phyloP scores from a whole-genome alignment of 2,113 vertebrate genomes.

The Sakesphorus luctuosus region DNA sequence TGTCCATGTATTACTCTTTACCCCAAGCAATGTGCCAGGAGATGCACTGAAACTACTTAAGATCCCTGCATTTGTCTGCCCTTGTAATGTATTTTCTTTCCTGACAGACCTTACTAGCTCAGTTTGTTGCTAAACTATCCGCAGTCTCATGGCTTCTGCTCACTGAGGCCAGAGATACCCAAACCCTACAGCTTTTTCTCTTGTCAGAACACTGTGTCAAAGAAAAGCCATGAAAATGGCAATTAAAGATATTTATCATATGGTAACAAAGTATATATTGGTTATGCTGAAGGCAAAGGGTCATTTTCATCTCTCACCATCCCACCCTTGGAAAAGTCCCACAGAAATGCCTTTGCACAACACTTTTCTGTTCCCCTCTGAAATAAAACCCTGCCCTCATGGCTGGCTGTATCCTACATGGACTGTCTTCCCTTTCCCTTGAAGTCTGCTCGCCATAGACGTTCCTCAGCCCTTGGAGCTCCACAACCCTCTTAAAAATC shows the following conservation, averaged over 20 bases:
- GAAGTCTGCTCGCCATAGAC: fast-evolving
- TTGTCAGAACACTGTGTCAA: not conserved
- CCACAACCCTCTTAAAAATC: not conserved
- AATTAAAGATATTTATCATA: not conserved
- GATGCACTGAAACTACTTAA: not conserved
- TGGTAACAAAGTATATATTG: not conserved
- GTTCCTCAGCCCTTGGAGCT: fast-evolving
- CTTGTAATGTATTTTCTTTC: not conserved
- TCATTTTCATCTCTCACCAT: not conserved
- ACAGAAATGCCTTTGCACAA: fast-evolving
- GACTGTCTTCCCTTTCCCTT: no score
- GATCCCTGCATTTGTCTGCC: not conserved
- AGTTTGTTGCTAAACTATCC: not conserved
- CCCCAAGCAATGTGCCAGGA: not conserved
- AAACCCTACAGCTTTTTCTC: not conserved
- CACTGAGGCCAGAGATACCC: not conserved
- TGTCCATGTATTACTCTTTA: not conserved
- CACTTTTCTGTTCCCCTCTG: fast-evolving
- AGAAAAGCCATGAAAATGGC: not conserved
- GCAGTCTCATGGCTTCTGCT: not conserved
- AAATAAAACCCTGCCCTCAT: not conserved
- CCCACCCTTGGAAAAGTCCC: not conserved
- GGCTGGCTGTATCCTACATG: fast-evolving
- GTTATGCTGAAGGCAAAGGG: not conserved
- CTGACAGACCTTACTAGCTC: not conserved